These are phyloP conservation scores for Sus cebifrons DNA, from an alignment of 2,797 vertebrate genomes.

Conservation along the genomic window DNA sequence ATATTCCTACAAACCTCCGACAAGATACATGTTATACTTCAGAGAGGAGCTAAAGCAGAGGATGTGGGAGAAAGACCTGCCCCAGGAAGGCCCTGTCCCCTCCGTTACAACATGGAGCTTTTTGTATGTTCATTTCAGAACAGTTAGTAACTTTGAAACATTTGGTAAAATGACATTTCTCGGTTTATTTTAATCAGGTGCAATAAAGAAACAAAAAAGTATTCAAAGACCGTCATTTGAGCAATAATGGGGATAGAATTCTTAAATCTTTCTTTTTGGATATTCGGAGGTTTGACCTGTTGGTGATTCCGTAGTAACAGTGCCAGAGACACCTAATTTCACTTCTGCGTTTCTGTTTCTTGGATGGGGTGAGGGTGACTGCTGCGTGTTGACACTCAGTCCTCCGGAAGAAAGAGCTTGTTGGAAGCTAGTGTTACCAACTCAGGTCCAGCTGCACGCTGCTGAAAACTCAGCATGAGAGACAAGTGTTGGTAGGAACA, in stretches of 20 bases:
- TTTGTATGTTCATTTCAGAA: not conserved
- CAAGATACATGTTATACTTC: too few species aligned
- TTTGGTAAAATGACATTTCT: not conserved
- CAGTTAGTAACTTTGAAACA: not conserved
- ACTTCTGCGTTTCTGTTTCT: not conserved
- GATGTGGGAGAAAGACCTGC: too few species aligned
- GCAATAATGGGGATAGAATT: not conserved
- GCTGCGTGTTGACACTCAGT: not conserved
- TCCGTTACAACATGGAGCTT: not conserved
- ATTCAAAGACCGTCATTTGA: slow-evolving; percentile 5
- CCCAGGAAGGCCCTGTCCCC: too few species aligned
- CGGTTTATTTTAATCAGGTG: not conserved
- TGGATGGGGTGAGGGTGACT: not conserved
- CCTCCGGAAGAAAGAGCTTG: not conserved
- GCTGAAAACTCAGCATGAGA: not conserved
- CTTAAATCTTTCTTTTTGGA: slow-evolving; percentile 20
- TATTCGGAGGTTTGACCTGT: not conserved
- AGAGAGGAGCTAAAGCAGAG: too few species aligned
- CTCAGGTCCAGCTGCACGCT: not conserved
- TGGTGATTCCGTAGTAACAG: not conserved
- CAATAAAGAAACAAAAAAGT: not conserved
- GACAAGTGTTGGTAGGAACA: not conserved
- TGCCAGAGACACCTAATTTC: not conserved
- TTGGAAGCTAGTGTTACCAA: not conserved
- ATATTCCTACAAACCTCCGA: too few species aligned